Base-by-base conservation (phyloP, 2,797 vertebrate species). In the Malurus leucopterus region DNA sequence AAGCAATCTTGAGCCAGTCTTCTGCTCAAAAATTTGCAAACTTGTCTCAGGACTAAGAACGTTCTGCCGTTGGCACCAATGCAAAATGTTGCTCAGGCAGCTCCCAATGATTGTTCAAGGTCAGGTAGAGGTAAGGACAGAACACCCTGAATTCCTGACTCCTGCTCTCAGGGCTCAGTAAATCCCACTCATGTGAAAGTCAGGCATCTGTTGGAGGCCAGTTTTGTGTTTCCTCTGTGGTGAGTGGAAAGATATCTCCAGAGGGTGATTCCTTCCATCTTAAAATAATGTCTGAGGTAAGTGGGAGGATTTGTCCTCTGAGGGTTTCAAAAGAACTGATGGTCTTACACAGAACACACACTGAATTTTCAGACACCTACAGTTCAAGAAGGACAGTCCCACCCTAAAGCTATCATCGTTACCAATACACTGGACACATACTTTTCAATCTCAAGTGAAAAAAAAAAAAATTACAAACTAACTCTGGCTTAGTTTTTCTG, bases 91-190 rank as follows among this genome's bases (percentile, higher is more conserved):
- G 83, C 41, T 86, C 59, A 30, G 64, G 23, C 55, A 64, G 38
- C 7, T 24, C 61, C 46, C 46, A 24, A 40, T 24, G 47, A 38
- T 38, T 20, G 46, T 32, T 83, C 57, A 64, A 78, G 92, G 93
- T 94, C 87, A 94, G 72, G 67, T 2, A 63, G 84, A 86, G 86
- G 76, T 85, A 90, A 94, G 90, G 78, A 83, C 72, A 90, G 63
- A 87, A 75, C 55, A 86, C 61, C 44, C 89, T 61, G 59, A 90
- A 90, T 91, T 89, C 85, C 61, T 86, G 43, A 92, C 90, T 93
- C 55, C 34, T 89, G 57, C 70, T 92, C 67, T 89, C 61, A 91
- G 46, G 53, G 63, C 88, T 92, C 86, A 92, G 44, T 61, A 91
- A 84, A 89, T 81, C 64, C 71, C 74, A 75, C 49, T n/a, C 80